Base-by-base conservation (phyloP, 1,140 invertebrate species). In the Hestina assimilis region DNA sequence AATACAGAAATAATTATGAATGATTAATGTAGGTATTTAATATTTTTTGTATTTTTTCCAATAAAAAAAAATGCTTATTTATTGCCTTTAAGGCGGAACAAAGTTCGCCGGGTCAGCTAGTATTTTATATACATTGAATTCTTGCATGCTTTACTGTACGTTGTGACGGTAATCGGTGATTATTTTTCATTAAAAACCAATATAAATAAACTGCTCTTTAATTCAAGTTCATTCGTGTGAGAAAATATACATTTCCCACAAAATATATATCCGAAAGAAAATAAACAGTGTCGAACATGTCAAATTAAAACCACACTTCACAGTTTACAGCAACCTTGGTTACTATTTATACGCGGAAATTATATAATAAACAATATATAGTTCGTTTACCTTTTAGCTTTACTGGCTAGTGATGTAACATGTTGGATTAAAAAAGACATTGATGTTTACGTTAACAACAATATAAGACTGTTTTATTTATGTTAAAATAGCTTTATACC, bases 101-200 rank as follows among this genome's bases (percentile, higher is more conserved):
- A 55, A 55, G 41, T 46, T 55, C 52, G 52, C 52, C 52, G 41
- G 41, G 28, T 55, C 52, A 55, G 52, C 52, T 55, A 54, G 50
- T 54, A 47, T 47, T 23, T 3, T 23, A 23, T 23, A 23, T 23
- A n/a, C n/a, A n/a, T n/a, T n/a, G 4, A 2, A 2, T 3, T 9
- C 7, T 0, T 28, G 2, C 0, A 26, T 8, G 5, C 8, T 9
- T 9, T 28, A 2, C 8, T 28, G 24, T 28, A 28, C 8, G 8
- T 1, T 28, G 2, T 28, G 3, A 9, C 4, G n/a, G 8, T 28
- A 28, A 28, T 7, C 0, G 24, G 3, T 9, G n/a, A 9, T n/a
- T 8, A 28, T 0, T n/a, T 28, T 28, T 28, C 24, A 28, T 28
- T 28, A 9, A 28, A 9, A 9, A 2, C 24, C 8, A 28, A 28